Evolutionary conservation across 2,797 vertebrate species (phyloP), one percentile per base, ranked within the genome.

Genomic region (Sebastes vulpes): DNA sequence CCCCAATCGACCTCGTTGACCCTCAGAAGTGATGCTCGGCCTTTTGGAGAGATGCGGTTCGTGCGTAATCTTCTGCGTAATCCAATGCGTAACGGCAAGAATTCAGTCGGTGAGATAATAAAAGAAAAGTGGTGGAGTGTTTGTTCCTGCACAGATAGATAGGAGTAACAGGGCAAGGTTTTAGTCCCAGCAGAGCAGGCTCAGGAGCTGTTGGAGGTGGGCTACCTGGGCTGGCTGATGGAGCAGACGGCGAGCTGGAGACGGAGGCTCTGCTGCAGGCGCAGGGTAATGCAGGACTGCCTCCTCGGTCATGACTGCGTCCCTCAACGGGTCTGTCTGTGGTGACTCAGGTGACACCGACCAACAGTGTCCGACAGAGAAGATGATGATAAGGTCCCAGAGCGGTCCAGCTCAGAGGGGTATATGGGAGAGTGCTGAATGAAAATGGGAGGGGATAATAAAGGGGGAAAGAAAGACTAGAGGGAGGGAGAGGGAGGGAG

Each of bases 231-330:
- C 65, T 76, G 86, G 85, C 81, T 91, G 92, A 81, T 93, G 90
- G 89, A 88, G 81, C 65, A 84, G 77, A 92, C 83, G 60, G 83
- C 65, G 79, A 88, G 85, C 85, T 89, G 84, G 89, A 92, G 86
- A 94, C 78, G 92, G 90, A 72, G 89, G 87, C 78, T 92, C 91
- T 90, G 93, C 89, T 90, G 93, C 89, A 83, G 89, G 92, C 93
- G 90, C 93, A 92, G 92, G 90, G 79, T 85, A 89, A 89, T 86
- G 91, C 79, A 81, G 80, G 58, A 85, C 77, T 72, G 87, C 78
- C 87, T 91, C 91, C 87, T 91, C 91, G 89, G 85, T 94, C 96
- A 97, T 97, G 95, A 92, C 94, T 95, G 92, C 93, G 75, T 76
- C 84, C 84, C 84, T 94, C 82, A 85, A 85, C 64, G 88, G 86